Percentiles rank a stretch among this genome's conserved stretches.
phyloP scores from a whole-genome alignment of 2,888 invertebrate genomes.

The Hirtodrosophila histrioides region DNA sequence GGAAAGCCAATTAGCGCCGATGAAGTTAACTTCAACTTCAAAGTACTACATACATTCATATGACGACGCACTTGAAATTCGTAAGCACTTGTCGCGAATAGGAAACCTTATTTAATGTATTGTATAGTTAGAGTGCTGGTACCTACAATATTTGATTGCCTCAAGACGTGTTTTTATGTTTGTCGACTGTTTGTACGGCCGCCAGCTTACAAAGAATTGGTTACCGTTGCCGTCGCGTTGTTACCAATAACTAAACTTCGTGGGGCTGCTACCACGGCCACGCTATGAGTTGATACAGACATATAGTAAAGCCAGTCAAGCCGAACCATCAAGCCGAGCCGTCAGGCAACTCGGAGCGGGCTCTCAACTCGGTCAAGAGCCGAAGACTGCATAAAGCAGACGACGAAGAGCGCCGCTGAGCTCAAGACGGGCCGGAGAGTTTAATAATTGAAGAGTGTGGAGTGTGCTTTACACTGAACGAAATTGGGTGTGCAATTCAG shows the following conservation, averaged over 20 bases:
- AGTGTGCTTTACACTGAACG: too few relatives aligned
- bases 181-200: constrained; percentile 10
- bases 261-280: constrained; percentile 26
- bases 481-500: too few relatives aligned
- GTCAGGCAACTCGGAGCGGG: constrained; percentile 8
- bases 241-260: constrained; percentile 61
- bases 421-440: not conserved
- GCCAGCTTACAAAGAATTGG: constrained; percentile 21
- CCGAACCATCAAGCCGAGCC: constrained; percentile 29
- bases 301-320: constrained; percentile 42
- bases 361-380: constrained; percentile 23
- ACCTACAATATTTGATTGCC: constrained; percentile 44
- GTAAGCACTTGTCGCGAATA: constrained; percentile 3
- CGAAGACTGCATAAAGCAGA: constrained; percentile 9
- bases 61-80: constrained; percentile 32
- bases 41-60: constrained; percentile 19
- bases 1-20: constrained; percentile 48
- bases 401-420: constrained; percentile 4
- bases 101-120: constrained; percentile 8
- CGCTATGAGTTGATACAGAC: constrained; percentile 44
- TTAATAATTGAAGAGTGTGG: not conserved
- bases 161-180: constrained; percentile 35
- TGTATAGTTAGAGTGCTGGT: not conserved
- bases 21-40: constrained; percentile 2
- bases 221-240: constrained; percentile 46